Evolutionary conservation across 2,113 vertebrate species (phyloP).

Genomic region (Puffinus mauretanicus): DNA sequence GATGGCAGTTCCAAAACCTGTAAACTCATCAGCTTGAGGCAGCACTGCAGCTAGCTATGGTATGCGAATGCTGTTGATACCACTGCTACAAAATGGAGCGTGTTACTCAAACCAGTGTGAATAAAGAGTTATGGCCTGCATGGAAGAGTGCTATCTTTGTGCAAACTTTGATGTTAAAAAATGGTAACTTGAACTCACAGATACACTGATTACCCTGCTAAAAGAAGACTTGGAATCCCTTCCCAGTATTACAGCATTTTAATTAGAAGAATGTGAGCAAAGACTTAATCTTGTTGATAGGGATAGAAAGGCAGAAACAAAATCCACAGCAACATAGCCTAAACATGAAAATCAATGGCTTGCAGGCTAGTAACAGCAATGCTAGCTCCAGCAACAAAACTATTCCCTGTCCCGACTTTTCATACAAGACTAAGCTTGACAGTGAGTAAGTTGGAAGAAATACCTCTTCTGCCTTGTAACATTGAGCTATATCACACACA

Average conservation of each 20-base stretch:
- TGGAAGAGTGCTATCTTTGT: neutral
- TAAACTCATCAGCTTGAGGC: neutral
- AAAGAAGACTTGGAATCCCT: neutral
- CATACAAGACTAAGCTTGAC: neutral
- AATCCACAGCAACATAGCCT: neutral
- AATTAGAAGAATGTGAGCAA: slow-evolving; percentile 28
- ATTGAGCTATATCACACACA: neutral
- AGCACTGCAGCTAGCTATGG: neutral
- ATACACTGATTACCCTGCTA: neutral
- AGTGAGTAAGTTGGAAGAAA: neutral
- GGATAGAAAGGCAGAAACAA: slow-evolving; percentile 5
- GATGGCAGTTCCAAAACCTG: neutral
- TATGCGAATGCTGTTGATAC: neutral
- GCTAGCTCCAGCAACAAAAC: neutral
- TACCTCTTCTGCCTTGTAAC: neutral
- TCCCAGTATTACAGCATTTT: slow-evolving; percentile 19
- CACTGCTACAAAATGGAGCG: neutral
- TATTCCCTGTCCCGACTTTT: neutral
- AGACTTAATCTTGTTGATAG: slow-evolving; percentile 28
- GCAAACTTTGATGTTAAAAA: neutral
- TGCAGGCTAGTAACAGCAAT: neutral
- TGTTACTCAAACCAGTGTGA: neutral
- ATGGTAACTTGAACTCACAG: neutral
- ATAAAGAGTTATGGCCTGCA: neutral
- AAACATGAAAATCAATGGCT: neutral